Evolutionary conservation across 2,113 vertebrate genomes (phyloP).

Genomic region (human (Homo sapiens)): GRCh38 chr6:22888001-22888500

Average conservation of each 20-base stretch:
- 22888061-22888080: too few relatives aligned
- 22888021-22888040: not conserved
- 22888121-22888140: not conserved
- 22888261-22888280: constrained; percentile 61
- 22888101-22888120: not conserved
- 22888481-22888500: not conserved
- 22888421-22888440: not conserved
- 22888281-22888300: constrained; percentile 12
- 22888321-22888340: constrained; percentile 45
- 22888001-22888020: not conserved
- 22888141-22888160: not conserved
- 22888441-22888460: not conserved
- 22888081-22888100: not conserved
- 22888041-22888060: not conserved
- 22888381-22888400: not conserved
- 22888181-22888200: not conserved
- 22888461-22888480: not conserved
- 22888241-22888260: constrained; percentile 57
- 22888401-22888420: not conserved
- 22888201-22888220: not conserved
- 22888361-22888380: not conserved
- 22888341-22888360: constrained; percentile 64
- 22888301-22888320: constrained; percentile 4
- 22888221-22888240: constrained; percentile 26
- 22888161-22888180: not conserved